Evolutionary conservation across 2,113 vertebrate genomes (phyloP), one percentile per base, ranked within the genome.

Genomic region (Agelaius phoeniceus): DNA sequence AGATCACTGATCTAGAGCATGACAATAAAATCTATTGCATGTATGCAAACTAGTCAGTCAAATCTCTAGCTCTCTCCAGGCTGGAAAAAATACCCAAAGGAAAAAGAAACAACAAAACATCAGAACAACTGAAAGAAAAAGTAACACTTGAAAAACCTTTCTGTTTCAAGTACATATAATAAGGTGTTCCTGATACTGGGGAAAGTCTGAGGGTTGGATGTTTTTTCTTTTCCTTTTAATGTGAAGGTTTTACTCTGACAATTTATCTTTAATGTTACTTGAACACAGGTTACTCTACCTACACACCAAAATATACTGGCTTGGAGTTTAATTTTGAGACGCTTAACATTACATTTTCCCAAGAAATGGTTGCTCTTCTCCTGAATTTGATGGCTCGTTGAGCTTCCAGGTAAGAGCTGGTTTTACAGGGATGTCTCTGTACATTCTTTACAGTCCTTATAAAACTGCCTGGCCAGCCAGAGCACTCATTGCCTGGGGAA

Each of bases 391-490:
- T 96, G 88, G 88, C 62, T 95, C 73, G 58, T 84, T 94, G 92
- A 93, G 77, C 83, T 96, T 87, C 79, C 86, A 89, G 92, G 88
- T 90, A 84, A 94, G 94, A 84, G 86, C 51, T 69, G 57, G 57
- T 93, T 96, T 96, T 94, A 90, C 88, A 95, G 83, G 73, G 69
- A 28, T 33, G 19, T 94, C 80, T 97, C 73, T 79, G 66, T 84
- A 93, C 74, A 52, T 90, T 87, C 86, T 93, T 96, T 96, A 96
- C 86, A 87, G 88, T 90, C 93, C 93, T 92, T 95, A 82, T 96
- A 97, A 96, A 97, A 92, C 66, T 3, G 1, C 58, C 89, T 90
- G 95, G 80, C 84, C 9, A n/a, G 86, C 49, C 88, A 63, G 69
- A 75, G 65, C 54, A 43, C 81, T 87, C 92, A 93, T 95, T 96